Base-by-base conservation (phyloP, 1,140 invertebrate species). In the Drosophila lini region DNA sequence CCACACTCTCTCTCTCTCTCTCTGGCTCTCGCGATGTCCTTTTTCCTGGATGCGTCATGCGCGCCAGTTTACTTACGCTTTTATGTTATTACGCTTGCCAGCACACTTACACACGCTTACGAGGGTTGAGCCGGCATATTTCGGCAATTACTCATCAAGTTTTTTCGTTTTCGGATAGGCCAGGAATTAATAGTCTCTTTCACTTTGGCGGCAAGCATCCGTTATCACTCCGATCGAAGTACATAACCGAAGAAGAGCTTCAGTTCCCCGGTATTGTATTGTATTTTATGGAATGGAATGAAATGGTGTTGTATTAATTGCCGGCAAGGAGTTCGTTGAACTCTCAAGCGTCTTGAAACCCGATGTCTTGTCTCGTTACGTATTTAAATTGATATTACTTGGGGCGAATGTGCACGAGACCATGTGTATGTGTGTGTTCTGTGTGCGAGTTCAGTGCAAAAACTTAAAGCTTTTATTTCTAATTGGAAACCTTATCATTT, bases 61-160 rank as follows among this genome's bases (percentile, higher is more conserved):
- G 62, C 73, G 74, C 80, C 83, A 85, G 62, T 84, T 84, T 85
- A 84, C 81, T 84, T 84, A 74, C 81, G 81, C 81, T 85, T 84
- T 85, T 81, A 65, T 68, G 48, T 56, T 69, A 42, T 70, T 70
- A 45, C 50, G 36, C 44, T 58, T 34, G 34, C 31, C 34, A 56
- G 53, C 53, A 32, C 75, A 63, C 65, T n/a, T 36, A n/a, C 25
- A 42, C n/a, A 40, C 53, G 45, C 34, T 59, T 5, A n/a, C 13
- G 68, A 45, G 69, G 48, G 34, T 40, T 19, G 52, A 45, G 52
- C 48, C 42, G 59, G 57, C 82, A 82, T 80, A 80, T 77, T 89
- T 79, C 62, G 61, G 76, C 77, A 68, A 88, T 88, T 88, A 88
- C 80, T 88, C 84, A 88, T 80, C 64, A 52, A 76, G 57, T 78